Base-by-base conservation (phyloP, 2,797 vertebrate species). In the Rhyacichthys aspro region DNA sequence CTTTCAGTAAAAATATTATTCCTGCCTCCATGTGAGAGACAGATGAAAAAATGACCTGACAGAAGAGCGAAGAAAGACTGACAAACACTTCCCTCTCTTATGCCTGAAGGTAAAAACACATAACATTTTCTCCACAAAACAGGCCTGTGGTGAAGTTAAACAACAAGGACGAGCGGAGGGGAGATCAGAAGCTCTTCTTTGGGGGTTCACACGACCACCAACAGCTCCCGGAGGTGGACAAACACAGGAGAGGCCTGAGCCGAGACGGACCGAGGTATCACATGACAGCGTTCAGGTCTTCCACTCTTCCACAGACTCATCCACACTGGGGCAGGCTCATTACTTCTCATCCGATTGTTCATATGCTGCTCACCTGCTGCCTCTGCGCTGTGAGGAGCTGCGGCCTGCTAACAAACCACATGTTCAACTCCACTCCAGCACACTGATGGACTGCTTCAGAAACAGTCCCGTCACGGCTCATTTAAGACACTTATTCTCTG, bases 1-100 rank as follows among this genome's bases (percentile, higher is more conserved):
- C 84, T 85, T 79, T 83, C 70, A 78, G 55, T 47, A 67, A 90
- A 90, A 91, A 91, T 90, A 90, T 92, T 92, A 83, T 90, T 15
- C 38, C 83, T 87, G 57, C 78, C 76, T 80, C 87, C 76, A 56
- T 72, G 84, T 53, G 76, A 47, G 47, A 34, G 53, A 44, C 36
- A 34, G 53, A 53, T 2, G 19, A 54, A 47, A 3, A 42, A 72
- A 37, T 46, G 59, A 55, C 39, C 14, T n/a, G 16, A 49, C 32
- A 50, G 46, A 52, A 57, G 55, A 72, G 59, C 39, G 57, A 67
- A 67, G 15, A 18, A 67, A 55, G 56, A 37, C 62, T 44, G 55
- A 50, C 47, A 44, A 45, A 42, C 61, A 59, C 46, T 48, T 39
- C 12, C 46, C 34, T 74, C 81, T 68, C 55, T 23, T 49, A 60